Conservation (phyloP, 2,113 vertebrate genomes). For the Pelmatolapia mariae region DNA sequence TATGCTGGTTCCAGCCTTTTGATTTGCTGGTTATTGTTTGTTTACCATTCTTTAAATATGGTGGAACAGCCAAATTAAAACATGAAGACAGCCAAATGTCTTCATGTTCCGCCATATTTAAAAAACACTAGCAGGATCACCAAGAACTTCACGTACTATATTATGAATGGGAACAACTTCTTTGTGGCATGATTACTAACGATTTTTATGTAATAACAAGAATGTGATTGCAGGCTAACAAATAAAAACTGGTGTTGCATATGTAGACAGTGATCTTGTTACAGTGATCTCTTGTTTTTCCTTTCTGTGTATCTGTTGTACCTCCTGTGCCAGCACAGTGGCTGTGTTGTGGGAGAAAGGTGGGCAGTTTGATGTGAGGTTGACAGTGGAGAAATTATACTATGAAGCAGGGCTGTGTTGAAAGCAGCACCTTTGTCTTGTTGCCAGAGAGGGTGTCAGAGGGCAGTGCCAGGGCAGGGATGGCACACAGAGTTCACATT, state of each 20-base stretch:
- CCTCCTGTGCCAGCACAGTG: background rate
- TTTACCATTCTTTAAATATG: background rate
- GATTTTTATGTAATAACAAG: background rate
- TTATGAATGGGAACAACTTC: background rate
- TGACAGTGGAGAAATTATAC: background rate
- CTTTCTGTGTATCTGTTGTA: background rate
- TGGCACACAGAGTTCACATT: conserved; percentile 49
- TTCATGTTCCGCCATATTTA: background rate
- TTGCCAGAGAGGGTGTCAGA: conserved; percentile 8
- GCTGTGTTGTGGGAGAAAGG: background rate
- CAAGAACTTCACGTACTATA: background rate
- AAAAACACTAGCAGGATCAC: background rate
- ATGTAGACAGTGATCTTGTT: background rate
- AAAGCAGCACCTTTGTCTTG: conserved; percentile 16
- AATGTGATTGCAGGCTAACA: background rate
- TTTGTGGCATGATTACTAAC: background rate
- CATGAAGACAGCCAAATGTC: background rate
- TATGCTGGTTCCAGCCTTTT: background rate
- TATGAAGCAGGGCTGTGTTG: background rate
- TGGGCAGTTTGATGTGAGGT: background rate
- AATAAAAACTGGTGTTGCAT: background rate
- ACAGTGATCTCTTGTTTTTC: background rate
- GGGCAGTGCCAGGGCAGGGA: conserved; percentile 25
- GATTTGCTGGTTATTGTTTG: background rate
- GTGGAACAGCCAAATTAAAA: background rate